Evolutionary conservation across 2,888 invertebrate genomes (phyloP).

Genomic region (Thymelicus lineola): DNA sequence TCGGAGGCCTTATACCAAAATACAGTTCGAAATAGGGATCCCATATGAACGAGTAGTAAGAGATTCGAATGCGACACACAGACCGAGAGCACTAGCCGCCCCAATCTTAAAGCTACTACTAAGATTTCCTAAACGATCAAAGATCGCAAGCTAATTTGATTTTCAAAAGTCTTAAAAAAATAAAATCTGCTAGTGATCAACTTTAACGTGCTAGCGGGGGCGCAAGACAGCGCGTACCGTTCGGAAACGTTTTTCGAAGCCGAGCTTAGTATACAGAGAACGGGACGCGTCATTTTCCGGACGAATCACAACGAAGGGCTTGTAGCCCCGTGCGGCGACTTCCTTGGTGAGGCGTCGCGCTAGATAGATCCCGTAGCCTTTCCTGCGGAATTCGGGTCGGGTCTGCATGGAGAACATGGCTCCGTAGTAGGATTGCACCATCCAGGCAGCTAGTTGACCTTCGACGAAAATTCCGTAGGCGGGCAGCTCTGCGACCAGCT

Average conservation of each 20-base stretch:
- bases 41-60: slow-evolving; percentile 22
- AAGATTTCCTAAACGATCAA: slow-evolving; percentile 81
- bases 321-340: slow-evolving; percentile 90
- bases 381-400: slow-evolving; percentile 89
- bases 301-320: slow-evolving; percentile 93
- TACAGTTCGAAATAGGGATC: slow-evolving; percentile 23
- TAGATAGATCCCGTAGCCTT: slow-evolving; percentile 91
- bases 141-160: slow-evolving; percentile 82
- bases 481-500: slow-evolving; percentile 90
- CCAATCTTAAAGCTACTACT: slow-evolving; percentile 82
- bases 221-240: slow-evolving; percentile 92
- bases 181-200: slow-evolving; percentile 83
- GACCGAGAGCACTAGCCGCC: slow-evolving; percentile 78
- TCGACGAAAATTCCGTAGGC: slow-evolving; percentile 92
- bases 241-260: slow-evolving; percentile 92
- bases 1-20: slow-evolving; percentile 25
- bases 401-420: slow-evolving; percentile 98
- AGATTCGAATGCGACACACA: slow-evolving; percentile 44
- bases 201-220: slow-evolving; percentile 74
- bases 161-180: slow-evolving; percentile 85
- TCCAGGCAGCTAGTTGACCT: slow-evolving; percentile 93
- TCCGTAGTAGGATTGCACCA: slow-evolving; percentile 96
- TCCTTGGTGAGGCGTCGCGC: slow-evolving; percentile 88
- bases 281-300: slow-evolving; percentile 95
- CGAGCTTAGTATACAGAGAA: slow-evolving; percentile 92